Conservation (phyloP, 1,140 invertebrate genomes). For the Mercenaria mercenaria region DNA sequence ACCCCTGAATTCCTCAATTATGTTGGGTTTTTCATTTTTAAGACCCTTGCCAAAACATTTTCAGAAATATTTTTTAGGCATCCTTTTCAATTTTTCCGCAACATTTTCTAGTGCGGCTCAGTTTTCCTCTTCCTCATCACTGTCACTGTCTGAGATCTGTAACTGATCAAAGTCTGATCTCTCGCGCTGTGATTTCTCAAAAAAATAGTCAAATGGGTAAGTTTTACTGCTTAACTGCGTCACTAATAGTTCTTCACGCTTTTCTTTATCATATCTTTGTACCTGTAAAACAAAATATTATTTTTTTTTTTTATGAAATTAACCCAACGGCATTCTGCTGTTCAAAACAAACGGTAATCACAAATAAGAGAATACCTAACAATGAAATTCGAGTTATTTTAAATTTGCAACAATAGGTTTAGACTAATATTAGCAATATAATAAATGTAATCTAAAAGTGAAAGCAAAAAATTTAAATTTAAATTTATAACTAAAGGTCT, state of each 20-base stretch:
- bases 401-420: no score
- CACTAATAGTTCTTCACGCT: conserved; percentile 69
- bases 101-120: no score
- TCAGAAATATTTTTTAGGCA: no score
- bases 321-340: background rate
- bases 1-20: no score
- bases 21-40: no score
- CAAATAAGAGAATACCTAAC: background rate
- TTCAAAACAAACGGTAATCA: background rate
- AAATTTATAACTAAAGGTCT: no score
- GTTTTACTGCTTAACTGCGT: conserved; percentile 70
- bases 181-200: conserved; percentile 77
- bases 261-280: conserved; percentile 79
- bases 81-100: no score
- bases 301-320: background rate
- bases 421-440: no score
- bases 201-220: conserved; percentile 84
- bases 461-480: no score
- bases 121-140: conserved; percentile 68
- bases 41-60: no score
- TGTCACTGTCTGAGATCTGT: conserved; percentile 69
- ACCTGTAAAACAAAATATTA: conserved; percentile 69
- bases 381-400: background rate
- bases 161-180: conserved; percentile 57
- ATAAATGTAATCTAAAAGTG: no score